Evolutionary conservation across 2,797 vertebrate genomes (phyloP).

Genomic region (Dermochelys coriacea): DNA sequence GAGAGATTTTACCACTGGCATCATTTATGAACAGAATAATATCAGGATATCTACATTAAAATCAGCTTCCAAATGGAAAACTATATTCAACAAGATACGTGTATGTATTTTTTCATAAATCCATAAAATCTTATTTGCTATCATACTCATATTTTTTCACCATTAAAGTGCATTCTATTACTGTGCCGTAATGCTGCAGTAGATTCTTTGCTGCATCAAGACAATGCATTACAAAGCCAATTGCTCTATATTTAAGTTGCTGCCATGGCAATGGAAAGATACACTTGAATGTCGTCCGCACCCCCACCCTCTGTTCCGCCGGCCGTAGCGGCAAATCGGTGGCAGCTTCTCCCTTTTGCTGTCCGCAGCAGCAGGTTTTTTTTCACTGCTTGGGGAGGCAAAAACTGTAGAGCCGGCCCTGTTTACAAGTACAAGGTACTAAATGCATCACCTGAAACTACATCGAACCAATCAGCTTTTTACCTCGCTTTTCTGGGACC

Average conservation of each 20-base stretch:
- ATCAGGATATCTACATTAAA: slow-evolving; percentile 58
- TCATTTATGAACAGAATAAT: slow-evolving; percentile 73
- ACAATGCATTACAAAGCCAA: background rate
- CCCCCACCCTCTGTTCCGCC: background rate
- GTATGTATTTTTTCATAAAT: slow-evolving; percentile 48
- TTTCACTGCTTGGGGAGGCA: too few relatives aligned
- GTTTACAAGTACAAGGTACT: too few relatives aligned
- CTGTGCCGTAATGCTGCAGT: background rate
- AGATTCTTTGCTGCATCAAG: background rate
- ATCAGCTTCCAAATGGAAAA: slow-evolving; percentile 67
- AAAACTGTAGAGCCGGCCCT: too few relatives aligned
- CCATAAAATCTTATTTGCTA: slow-evolving; percentile 55
- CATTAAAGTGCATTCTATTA: background rate
- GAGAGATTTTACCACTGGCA: slow-evolving; percentile 64
- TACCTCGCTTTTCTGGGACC: too few relatives aligned
- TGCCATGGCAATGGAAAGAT: background rate
- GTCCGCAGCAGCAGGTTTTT: too few relatives aligned
- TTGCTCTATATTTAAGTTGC: background rate
- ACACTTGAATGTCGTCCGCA: background rate
- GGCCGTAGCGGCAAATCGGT: too few relatives aligned
- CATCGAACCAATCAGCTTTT: too few relatives aligned
- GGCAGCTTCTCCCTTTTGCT: too few relatives aligned
- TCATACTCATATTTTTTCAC: background rate
- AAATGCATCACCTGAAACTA: too few relatives aligned
- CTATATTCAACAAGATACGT: slow-evolving; percentile 48